Percentiles rank a stretch among this genome's conserved stretches.
Evolutionary conservation across 2,888 invertebrate species (phyloP).

Genomic region (Spatulosminthurus flaviceps): DNA sequence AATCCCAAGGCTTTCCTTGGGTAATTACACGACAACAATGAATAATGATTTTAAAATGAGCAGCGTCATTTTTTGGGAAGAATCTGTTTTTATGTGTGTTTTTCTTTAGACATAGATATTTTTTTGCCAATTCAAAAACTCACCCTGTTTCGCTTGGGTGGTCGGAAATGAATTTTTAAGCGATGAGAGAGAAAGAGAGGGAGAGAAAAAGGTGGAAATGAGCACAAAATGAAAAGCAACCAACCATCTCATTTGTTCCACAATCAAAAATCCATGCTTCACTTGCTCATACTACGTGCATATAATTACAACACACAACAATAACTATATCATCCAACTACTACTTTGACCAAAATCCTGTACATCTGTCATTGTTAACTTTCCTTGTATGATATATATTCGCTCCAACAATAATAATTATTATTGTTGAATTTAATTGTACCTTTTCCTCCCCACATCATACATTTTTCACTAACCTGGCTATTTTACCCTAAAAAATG

Average conservation of each 20-base stretch:
- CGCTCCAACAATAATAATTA: not conserved
- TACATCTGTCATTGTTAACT: not conserved
- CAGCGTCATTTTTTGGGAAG: constrained; percentile 51
- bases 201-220: constrained; percentile 51
- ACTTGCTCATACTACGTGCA: not conserved
- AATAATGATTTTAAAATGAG: constrained; percentile 54
- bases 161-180: constrained; percentile 49
- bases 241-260: constrained; percentile 48
- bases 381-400: not conserved
- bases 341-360: not conserved
- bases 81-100: constrained; percentile 25
- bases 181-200: too few relatives aligned
- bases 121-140: constrained; percentile 26
- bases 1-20: not conserved
- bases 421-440: not conserved
- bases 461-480: too few relatives aligned
- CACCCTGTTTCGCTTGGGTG: constrained; percentile 49
- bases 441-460: not conserved
- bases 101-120: constrained; percentile 4
- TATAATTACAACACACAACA: constrained; percentile 1
- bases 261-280: constrained; percentile 25
- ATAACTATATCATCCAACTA: not conserved
- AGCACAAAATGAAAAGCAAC: constrained; percentile 50
- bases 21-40: constrained; percentile 29
- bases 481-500: too few relatives aligned